Base-by-base conservation (phyloP, 2,888 invertebrate species). In the Drosophila crucigera region DNA sequence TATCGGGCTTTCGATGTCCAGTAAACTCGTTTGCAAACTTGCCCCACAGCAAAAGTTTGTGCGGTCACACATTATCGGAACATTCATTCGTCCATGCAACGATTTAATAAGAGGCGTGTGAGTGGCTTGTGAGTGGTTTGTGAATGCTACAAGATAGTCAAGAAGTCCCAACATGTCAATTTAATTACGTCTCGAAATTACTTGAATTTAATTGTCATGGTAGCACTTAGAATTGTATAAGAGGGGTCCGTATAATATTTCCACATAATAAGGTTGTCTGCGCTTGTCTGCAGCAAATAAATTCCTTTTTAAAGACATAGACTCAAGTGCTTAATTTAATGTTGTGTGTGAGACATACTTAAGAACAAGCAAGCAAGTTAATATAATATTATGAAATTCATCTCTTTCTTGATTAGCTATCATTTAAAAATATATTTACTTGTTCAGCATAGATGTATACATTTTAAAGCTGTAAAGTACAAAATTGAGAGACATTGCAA, bases 61-160 rank as follows among this genome's bases (percentile, higher is more conserved):
- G 58, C 65, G 71, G 76, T 80, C 76, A 76, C 84, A 79, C 83
- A 82, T 84, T 82, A 84, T 74, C 69, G 53, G 52, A 64, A 73
- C 79, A 84, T 70, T 78, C 73, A 73, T 67, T 73, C 47, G 64
- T 49, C 54, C 59, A 43, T 49, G 35, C 53, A 55, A 37, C 37
- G 41, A 43, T 59, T 41, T 10, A 7, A 25, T 28, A 39, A 28
- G 35, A 22, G 31, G 14, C 53, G 11, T 14, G 22, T 50, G 39
- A 47, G 65, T 33, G 59, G 28, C 43, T 39, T 33, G 25, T 25
- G 22, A 22, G 25, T 43, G 55, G 39, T 33, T 43, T 25, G 35
- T 43, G 52, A 55, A 35, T 19, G 9, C 28, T 9, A 30, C n/a
- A 56, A 39, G 25, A 37, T n/a, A 28, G 30, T 30, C 28, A 55